Evolutionary conservation across 30 jellyfish, hydroid and myxozoan species (phyloP), one percentile per base, ranked within the genome.

Genomic region (Aurelia aurita complex sp. Pacific): DNA sequence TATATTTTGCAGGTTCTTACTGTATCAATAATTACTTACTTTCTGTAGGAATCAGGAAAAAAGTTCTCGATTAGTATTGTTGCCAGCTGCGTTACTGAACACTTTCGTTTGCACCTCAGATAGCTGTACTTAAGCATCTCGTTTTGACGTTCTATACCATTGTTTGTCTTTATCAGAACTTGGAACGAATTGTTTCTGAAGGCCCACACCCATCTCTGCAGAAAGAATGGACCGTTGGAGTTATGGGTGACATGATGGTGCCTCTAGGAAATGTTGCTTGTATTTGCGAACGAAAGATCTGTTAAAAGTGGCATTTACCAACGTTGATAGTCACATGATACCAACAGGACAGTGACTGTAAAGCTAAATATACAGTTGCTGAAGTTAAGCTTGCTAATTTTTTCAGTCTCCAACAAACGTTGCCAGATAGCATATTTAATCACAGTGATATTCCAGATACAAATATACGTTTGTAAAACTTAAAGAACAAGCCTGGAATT

Each of bases 181-280:
- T 77, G 81, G 57, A 77, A 77, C 40, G 77, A 42, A 60, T 77
- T 62, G 52, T 54, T 77, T 36, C 77, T 59, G 54, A 55, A 62
- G 43, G 77, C 79, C 77, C 77, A 61, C 13, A 57, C 88, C 88
- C 88, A 77, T 77, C 88, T 77, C 88, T 77, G 88, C 32, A 33
- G 64, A 35, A 16, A 33, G 23, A 70, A 70, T 10, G 64, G 67
- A 35, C 64, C 32, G 8, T 35, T 35, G 62, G 64, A 18, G 38
- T 17, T 70, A 18, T 9, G 29, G 42, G 42, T 17, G n/a, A 36
- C 74, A 17, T 18, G 74, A 64, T 18, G 74, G 33, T 4, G 33
- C 33, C 50, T 18, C 16, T 18, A 17, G 29, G 36, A 64, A 43
- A 64, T 43, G 15, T 18, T 18, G 74, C 42, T 64, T 64, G 74